A percentile compares a stretch with the other conserved stretches of the same genome.
Conservation (phyloP, 1,140 invertebrate species). For the Trichoplusia ni region DNA sequence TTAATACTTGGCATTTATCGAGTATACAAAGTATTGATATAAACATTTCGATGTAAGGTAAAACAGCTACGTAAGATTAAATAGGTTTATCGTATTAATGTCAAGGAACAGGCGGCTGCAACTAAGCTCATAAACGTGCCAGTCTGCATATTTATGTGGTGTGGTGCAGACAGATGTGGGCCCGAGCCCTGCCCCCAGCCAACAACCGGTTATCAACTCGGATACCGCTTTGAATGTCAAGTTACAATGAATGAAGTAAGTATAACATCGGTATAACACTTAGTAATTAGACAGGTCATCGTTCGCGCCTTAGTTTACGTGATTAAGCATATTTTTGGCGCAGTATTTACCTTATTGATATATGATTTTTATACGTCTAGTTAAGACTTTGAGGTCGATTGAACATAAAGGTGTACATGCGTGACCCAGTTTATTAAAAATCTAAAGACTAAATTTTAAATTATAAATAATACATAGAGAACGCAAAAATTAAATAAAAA, state of each 20-base stretch:
- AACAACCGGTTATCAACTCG: background rate
- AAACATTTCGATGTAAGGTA: background rate
- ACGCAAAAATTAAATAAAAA: background rate
- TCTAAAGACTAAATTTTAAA: no score
- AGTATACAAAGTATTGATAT: background rate
- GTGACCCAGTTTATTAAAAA: no score
- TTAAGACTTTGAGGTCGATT: no score
- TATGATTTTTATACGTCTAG: no score
- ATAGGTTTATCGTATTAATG: constrained; percentile 17
- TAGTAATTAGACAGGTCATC: background rate
- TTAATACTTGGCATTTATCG: background rate
- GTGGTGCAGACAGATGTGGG: background rate
- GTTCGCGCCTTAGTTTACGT: constrained; percentile 11
- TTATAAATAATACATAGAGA: background rate
- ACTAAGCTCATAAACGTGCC: constrained; percentile 12
- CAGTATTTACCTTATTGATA: no score
- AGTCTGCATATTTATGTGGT: constrained; percentile 8
- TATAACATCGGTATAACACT: background rate
- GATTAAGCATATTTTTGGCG: no score
- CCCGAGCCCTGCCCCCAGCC: background rate
- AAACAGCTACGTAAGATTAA: constrained; percentile 1
- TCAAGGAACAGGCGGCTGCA: constrained; percentile 9
- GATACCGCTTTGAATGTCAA: constrained; percentile 18
- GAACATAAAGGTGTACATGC: no score
- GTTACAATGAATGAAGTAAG: constrained; percentile 1